phyloP scores from a whole-genome alignment of 1,140 invertebrate genomes.

The Drosophila teissieri region DNA sequence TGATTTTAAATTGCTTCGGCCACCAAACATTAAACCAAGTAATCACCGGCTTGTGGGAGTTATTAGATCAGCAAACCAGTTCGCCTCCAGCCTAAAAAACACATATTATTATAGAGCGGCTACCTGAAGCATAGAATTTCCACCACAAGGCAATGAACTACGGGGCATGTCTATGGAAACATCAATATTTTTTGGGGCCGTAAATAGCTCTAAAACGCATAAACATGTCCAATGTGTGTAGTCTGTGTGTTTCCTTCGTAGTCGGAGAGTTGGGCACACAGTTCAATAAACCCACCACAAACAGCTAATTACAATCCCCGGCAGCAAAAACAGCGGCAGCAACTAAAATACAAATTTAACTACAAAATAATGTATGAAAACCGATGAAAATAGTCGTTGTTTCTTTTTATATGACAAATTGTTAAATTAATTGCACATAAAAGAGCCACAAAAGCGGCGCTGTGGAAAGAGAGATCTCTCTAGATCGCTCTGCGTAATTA shows the following conservation, averaged over 20 bases:
- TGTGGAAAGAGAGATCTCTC: constrained; percentile 5
- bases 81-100: neutral
- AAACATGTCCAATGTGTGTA: constrained; percentile 45
- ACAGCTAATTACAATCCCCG: constrained; percentile 30
- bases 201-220: constrained; percentile 65
- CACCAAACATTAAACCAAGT: constrained; percentile 19
- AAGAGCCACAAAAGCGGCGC: constrained; percentile 20
- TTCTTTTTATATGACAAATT: constrained; percentile 39
- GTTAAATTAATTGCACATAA: constrained; percentile 68
- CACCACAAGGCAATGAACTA: constrained; percentile 31
- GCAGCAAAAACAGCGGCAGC: constrained; percentile 12
- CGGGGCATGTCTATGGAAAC: constrained; percentile 34
- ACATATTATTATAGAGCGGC: neutral
- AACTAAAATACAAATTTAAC: constrained; percentile 54
- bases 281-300: constrained; percentile 70
- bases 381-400: constrained; percentile 46
- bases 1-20: constrained; percentile 11
- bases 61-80: constrained; percentile 41
- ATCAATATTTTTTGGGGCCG: constrained; percentile 50
- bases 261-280: constrained; percentile 27
- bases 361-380: constrained; percentile 36
- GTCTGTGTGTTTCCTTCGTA: constrained; percentile 14
- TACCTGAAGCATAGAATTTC: constrained; percentile 32
- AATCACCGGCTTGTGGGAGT: constrained; percentile 31
- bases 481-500: constrained; percentile 38